Conservation (phyloP, 2,113 vertebrate genomes). For the Cyphomyrus discorhynchus region DNA sequence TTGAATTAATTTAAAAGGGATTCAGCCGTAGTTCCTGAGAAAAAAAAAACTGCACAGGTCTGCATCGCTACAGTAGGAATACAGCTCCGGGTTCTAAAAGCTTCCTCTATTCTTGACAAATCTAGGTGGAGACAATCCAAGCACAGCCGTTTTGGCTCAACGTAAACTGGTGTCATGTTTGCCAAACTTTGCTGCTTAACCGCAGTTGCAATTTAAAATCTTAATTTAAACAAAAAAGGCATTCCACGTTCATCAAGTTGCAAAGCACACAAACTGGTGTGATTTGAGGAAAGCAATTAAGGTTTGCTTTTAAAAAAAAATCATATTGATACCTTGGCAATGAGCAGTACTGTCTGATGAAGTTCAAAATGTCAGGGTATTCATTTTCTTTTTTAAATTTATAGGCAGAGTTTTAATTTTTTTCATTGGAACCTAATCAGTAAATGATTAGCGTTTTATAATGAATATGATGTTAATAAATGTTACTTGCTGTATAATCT, state of each 20-base stretch:
- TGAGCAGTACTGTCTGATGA: background rate
- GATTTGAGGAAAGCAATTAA: background rate
- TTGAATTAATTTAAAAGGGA: background rate
- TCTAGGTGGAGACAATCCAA: background rate
- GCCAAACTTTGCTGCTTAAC: background rate
- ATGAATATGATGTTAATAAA: background rate
- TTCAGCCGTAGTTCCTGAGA: no score
- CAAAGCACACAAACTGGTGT: background rate
- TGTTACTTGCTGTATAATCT: background rate
- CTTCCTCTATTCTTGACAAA: background rate
- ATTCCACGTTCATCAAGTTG: background rate
- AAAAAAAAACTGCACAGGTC: no score
- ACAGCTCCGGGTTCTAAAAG: no score
- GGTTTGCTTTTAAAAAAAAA: background rate
- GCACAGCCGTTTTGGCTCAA: background rate
- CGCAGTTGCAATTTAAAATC: background rate
- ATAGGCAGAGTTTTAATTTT: background rate
- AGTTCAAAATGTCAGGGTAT: background rate
- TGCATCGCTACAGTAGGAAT: no score
- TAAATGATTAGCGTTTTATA: background rate
- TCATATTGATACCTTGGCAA: background rate
- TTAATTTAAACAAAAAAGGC: background rate
- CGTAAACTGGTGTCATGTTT: background rate
- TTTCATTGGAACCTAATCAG: background rate
- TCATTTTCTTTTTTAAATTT: background rate